Base-by-base conservation (phyloP, 1,140 invertebrate species). In the Drosophila prosaltans region DNA sequence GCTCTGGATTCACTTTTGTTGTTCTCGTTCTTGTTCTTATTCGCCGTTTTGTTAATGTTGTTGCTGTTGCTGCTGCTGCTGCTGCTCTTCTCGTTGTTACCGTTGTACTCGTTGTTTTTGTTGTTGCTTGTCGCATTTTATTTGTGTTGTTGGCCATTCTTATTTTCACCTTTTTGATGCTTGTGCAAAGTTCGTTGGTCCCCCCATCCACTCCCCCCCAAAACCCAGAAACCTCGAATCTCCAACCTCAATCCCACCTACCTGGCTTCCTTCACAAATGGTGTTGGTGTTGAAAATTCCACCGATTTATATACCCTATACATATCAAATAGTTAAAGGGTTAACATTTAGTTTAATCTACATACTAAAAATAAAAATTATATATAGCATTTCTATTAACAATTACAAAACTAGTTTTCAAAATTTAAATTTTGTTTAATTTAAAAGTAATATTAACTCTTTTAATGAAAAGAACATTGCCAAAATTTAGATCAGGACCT, bases 81-180 rank as follows among this genome's bases (percentile, higher is more conserved):
- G 7, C 43, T n/a, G 45, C 21, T 48, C 16, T 48, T 48, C 16
- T 51, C 72, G 48, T 74, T 32, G 64, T 69, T 57, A 54, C 70
- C 54, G 62, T 63, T 72, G 43, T 54, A 61, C 21, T 59, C 36
- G n/a, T 40, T 71, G 43, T 39, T 60, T 3, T 69, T 66, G 40
- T 60, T 61, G 67, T 68, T 43, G 30, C 36, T 24, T 59, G 57
- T 59, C 57, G 57, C 57, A 59, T 74, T 69, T 73, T 74, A 66
- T 73, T 72, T 74, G 72, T 75, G 36, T 59, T 45, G 51, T 39
- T 26, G 65, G 54, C 59, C 54, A 76, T 76, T 76, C 74, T 69
- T 76, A 76, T 76, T 69, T 76, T 76, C 63, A 60, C 62, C 55
- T 74, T 69, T 69, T 51, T 63, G 61, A 30, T 45, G 61, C 43